Conservation (phyloP, 2,797 vertebrate genomes). For the Semotilus atromaculatus region DNA sequence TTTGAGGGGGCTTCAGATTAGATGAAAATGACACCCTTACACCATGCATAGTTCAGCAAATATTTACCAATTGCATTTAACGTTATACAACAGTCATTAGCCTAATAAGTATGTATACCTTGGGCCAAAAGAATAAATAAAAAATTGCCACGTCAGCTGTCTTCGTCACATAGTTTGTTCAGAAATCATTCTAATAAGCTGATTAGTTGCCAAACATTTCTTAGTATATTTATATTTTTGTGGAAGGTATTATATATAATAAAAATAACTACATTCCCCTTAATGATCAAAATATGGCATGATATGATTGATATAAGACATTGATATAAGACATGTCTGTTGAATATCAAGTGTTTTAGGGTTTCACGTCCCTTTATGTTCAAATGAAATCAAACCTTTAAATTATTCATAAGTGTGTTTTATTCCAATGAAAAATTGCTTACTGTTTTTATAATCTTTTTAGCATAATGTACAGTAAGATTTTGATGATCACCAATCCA, state of each 20-base stretch:
- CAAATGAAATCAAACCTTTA: neutral
- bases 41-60: neutral
- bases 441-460: neutral
- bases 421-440: neutral
- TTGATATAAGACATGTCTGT: too few relatives aligned
- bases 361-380: neutral
- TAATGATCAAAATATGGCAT: neutral
- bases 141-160: neutral
- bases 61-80: conserved; percentile 3
- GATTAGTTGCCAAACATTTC: neutral
- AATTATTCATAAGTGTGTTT: neutral
- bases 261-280: neutral
- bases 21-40: neutral
- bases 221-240: neutral
- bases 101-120: neutral
- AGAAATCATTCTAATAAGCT: neutral
- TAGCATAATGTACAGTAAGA: too few relatives aligned
- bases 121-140: neutral
- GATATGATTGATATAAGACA: neutral
- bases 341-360: neutral
- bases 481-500: too few relatives aligned
- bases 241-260: neutral
- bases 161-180: neutral
- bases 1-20: neutral
- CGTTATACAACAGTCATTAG: neutral